Evolutionary conservation across 2,113 vertebrate genomes (phyloP), one percentile per base, ranked within the genome.

Genomic region (Pycnonotus jocosus): DNA sequence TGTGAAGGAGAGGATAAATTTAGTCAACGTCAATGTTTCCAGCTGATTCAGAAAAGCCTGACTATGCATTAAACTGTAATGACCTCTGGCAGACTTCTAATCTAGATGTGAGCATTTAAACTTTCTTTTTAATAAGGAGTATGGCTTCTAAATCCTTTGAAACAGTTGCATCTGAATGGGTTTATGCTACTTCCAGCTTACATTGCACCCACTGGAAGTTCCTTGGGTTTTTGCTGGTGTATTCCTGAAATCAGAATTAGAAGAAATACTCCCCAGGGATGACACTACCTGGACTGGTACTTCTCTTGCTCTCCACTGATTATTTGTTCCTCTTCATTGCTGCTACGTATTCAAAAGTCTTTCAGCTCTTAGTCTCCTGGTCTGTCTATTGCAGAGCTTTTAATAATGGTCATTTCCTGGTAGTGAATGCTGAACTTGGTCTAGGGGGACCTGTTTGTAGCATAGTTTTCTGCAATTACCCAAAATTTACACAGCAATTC

Each of bases 401-500:
- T 94, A 86, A 93, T 74, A 93, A 88, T 60, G 56, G 64, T 51
- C 68, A 68, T 93, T 96, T 95, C 90, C 85, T 93, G 90, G 76
- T 92, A 86, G 74, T 60, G 79, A 86, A 96, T 37, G 54, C 44
- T 92, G 10, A 3, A 16, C 81, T 88, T 64, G 86, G 93, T 96
- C 94, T 71, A 53, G 48, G 12, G 93, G 76, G 88, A 90, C 82
- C 79, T 95, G 79, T 93, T 96, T 93, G 92, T 96, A 94, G 72
- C 76, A 81, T 10, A 95, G 92, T 92, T 96, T 90, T 96, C 94
- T 4, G 8, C 65, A 93, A 95, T 96, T 95, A 92, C 72, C 88
- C 80, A 58, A 90, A 92, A 96, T 96, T 95, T 94, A 92, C 90
- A 81, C 92, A 93, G 90, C 85, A 96, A 71, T 95, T 94, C 79